Base-by-base conservation (phyloP, 2,797 vertebrate genomes). In the Lithobates sylvaticus region DNA sequence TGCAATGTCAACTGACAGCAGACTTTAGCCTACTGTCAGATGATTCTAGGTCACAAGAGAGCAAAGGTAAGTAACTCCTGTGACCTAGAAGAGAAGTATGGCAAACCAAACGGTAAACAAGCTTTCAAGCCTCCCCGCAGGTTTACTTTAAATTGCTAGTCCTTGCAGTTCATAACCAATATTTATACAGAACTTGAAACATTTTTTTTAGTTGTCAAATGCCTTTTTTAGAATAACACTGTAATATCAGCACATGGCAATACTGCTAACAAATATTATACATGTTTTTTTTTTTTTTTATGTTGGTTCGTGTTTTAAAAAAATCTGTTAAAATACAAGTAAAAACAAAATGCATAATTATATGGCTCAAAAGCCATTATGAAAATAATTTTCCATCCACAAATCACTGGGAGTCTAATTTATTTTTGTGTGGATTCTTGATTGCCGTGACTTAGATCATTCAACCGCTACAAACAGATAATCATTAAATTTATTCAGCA, bases 391-490 rank as follows among this genome's bases (percentile, higher is more conserved):
- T 75, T 68, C 81, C 34, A 34, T 83, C 72, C n/a, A 65, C 58
- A 61, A 61, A 61, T 61, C 54, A 61, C 54, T 23, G 54, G 54
- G 54, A 75, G 42, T 81, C 64, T 75, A 76, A 76, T 81, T 86
- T 76, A n/a, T 69, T 86, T 84, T 75, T 79, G 58, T 10, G 29
- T 73, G 58, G 54, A 50, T 85, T 76, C 27, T 76, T 74, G 61
- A 81, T 69, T 69, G 71, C 77, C 54, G 12, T 29, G 39, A 78
- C 21, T 86, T 65, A 54, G 77, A 79, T 85, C 75, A 68, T 80
- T 75, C 84, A 85, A 75, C 36, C 42, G 39, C 18, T 81, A 36
- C 78, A 81, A 86, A 81, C 64, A 86, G 71, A 86, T 86, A 86
- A 81, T 86, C 61, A 78, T 74, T 54, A 39, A 32, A 85, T 85